phyloP scores from a whole-genome alignment of 2,888 invertebrate species.

The Drosophila birchii region DNA sequence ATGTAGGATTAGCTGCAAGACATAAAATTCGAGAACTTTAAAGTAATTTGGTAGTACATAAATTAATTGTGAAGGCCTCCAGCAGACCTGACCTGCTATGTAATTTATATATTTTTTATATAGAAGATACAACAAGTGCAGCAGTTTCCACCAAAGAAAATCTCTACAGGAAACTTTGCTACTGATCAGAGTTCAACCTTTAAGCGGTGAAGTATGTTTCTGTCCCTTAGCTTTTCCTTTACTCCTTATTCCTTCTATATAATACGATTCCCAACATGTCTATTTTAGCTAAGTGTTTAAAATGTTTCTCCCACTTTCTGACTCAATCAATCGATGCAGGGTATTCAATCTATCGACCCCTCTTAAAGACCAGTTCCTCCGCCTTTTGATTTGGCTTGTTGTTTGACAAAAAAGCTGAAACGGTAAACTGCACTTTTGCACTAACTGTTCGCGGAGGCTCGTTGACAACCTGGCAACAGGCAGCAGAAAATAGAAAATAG shows the following conservation, averaged over 20 bases:
- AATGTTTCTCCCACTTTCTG: neutral
- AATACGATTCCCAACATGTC: no score
- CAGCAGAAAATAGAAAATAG: constrained; percentile 1
- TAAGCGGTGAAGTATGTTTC: neutral
- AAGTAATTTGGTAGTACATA: neutral
- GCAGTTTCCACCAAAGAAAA: neutral
- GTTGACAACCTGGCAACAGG: constrained; percentile 53
- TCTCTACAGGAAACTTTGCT: neutral
- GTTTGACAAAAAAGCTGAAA: constrained; percentile 66
- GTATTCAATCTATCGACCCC: constrained; percentile 14
- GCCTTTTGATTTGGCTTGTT: constrained; percentile 56
- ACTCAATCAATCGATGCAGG: neutral
- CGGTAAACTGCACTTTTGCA: constrained; percentile 58
- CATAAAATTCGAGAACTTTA: neutral
- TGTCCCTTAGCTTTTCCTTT: neutral
- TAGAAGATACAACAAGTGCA: neutral
- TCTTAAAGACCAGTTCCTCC: constrained; percentile 2
- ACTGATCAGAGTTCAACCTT: neutral
- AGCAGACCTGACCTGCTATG: no score
- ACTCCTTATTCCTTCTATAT: neutral
- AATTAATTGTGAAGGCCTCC: neutral
- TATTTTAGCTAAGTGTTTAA: neutral
- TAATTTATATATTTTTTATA: neutral
- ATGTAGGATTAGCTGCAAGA: neutral
- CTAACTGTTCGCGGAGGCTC: constrained; percentile 58